phyloP scores from a whole-genome alignment of 2,888 invertebrate species.

The Emesis castigata region DNA sequence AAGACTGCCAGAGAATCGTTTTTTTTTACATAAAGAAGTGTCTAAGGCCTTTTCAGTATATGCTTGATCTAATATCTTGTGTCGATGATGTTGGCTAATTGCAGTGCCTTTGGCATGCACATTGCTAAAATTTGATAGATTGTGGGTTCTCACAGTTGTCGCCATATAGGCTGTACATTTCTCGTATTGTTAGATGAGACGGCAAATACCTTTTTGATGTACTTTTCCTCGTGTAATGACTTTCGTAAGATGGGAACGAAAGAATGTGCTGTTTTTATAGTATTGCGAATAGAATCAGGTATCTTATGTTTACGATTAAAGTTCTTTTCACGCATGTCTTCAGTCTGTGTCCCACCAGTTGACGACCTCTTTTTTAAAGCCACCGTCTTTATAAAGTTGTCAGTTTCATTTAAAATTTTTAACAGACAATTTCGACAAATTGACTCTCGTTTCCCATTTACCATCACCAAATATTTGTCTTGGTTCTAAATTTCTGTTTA shows the following conservation, averaged over 20 bases:
- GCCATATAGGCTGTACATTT: not conserved
- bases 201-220: not conserved
- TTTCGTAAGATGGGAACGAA: not conserved
- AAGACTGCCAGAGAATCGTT: constrained; percentile 2
- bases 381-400: not conserved
- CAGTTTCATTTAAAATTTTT: constrained; percentile 2
- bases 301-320: not conserved
- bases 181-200: not conserved
- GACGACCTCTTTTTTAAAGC: constrained; percentile 6
- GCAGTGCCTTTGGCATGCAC: not conserved
- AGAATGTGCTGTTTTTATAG: not conserved
- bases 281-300: not conserved
- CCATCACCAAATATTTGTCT: not conserved
- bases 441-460: not conserved
- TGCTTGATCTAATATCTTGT: not conserved
- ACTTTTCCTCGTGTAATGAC: not conserved
- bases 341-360: not conserved
- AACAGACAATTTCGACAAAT: not conserved
- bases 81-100: not conserved
- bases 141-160: not conserved
- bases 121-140: constrained; percentile 1
- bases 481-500: not conserved
- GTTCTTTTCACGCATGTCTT: not conserved
- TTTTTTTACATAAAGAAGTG: not conserved
- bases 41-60: not conserved